These are phyloP conservation scores for Peromyscus attwateri DNA, from an alignment of 2,797 vertebrate genomes.

Conservation along the genomic window DNA sequence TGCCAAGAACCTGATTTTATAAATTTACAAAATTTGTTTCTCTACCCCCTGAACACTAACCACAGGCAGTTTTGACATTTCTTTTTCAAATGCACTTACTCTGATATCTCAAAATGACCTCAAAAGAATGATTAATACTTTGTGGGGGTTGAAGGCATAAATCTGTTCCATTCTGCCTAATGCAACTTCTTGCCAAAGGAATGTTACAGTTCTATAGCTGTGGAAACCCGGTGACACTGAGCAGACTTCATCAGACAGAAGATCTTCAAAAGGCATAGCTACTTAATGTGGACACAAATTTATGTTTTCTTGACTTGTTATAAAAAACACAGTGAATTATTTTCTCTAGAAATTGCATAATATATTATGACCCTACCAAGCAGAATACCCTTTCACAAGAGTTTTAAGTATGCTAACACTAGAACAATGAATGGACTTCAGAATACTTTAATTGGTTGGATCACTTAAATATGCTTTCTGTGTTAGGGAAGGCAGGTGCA, in stretches of 20 bases:
- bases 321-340: constrained; percentile 65
- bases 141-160: constrained; percentile 87
- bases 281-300: constrained; percentile 72
- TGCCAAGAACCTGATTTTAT: constrained; percentile 86
- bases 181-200: constrained; percentile 84
- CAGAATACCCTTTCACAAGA: constrained; percentile 33
- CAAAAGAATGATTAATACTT: constrained; percentile 87
- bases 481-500: background rate
- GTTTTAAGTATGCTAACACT: constrained; percentile 31
- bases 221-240: constrained; percentile 86
- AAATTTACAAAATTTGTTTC: constrained; percentile 84
- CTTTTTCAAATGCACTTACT: constrained; percentile 85
- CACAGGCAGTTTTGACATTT: constrained; percentile 84
- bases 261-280: constrained; percentile 75
- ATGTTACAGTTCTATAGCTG: constrained; percentile 84
- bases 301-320: constrained; percentile 83
- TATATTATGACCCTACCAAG: background rate
- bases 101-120: constrained; percentile 88
- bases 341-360: constrained; percentile 58
- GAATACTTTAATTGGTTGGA: constrained; percentile 55
- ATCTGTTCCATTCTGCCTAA: constrained; percentile 86
- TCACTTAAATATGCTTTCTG: background rate
- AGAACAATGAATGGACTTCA: constrained; percentile 37
- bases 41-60: constrained; percentile 86
- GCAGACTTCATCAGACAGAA: constrained; percentile 86